Evolutionary conservation across 2,888 invertebrate genomes (phyloP).

Genomic region (Candidula unifasciata): DNA sequence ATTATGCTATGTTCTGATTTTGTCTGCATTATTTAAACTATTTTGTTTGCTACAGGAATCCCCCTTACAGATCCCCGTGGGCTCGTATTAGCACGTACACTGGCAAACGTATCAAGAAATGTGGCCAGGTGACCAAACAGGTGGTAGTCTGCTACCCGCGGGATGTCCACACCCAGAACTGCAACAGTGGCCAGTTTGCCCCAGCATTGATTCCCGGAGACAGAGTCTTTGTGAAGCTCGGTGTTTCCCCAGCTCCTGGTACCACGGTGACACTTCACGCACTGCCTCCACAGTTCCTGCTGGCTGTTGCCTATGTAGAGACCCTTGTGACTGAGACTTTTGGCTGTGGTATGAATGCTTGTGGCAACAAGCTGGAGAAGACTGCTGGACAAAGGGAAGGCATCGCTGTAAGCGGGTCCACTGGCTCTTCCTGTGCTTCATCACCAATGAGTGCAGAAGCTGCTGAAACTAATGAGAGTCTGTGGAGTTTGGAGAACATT

Average conservation of each 20-base stretch:
- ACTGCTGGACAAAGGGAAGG: conserved; percentile 52
- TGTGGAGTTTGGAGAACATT: conserved; percentile 72
- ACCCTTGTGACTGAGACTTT: conserved; percentile 72
- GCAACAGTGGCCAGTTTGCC: conserved; percentile 73
- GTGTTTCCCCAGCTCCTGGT: conserved; percentile 75
- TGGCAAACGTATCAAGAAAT: conserved; percentile 75
- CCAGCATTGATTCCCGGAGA: conserved; percentile 76
- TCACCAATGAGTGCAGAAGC: conserved; percentile 37
- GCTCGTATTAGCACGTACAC: conserved; percentile 75
- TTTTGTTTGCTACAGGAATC: conserved; percentile 61
- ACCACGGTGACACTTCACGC: conserved; percentile 75
- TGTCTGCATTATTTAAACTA: too few relatives aligned
- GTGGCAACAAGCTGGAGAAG: conserved; percentile 56
- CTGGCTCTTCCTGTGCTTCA: conserved; percentile 16
- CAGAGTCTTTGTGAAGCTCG: conserved; percentile 67
- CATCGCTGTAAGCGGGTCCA: conserved; percentile 26
- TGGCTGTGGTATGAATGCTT: conserved; percentile 69
- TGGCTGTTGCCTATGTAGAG: conserved; percentile 77
- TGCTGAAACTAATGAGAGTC: conserved; percentile 59
- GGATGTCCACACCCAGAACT: conserved; percentile 67
- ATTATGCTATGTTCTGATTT: too few relatives aligned
- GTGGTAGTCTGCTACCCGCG: conserved; percentile 76
- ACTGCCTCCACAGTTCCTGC: conserved; percentile 76
- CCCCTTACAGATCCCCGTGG: conserved; percentile 75
- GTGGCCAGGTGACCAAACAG: conserved; percentile 73